Evolutionary conservation across 2,113 vertebrate species (phyloP).

Genomic region (Sardina pilchardus): DNA sequence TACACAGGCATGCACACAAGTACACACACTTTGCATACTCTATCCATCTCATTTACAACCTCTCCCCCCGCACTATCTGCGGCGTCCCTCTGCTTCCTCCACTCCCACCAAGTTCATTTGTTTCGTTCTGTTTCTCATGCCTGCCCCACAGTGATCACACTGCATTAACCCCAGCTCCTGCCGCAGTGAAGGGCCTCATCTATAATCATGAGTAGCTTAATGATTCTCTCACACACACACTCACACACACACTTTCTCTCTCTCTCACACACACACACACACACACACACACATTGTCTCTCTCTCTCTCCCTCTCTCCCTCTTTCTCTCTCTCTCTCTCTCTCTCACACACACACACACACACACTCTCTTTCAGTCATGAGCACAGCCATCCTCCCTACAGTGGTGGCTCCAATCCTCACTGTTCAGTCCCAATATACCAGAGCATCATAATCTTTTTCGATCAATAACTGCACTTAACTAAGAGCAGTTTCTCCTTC

Average conservation of each 20-base stretch:
- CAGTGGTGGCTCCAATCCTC: background rate
- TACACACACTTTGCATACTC: background rate
- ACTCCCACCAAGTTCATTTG: slow-evolving; percentile 36
- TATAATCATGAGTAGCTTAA: slow-evolving; percentile 38
- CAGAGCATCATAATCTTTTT: background rate
- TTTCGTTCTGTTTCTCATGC: slow-evolving; percentile 31
- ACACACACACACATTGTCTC: slow-evolving; percentile 14
- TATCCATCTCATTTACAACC: slow-evolving; percentile 10
- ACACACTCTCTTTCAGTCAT: background rate
- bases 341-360: background rate
- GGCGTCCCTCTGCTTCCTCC: slow-evolving; percentile 20
- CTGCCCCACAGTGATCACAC: slow-evolving; percentile 12
- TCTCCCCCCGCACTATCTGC: slow-evolving; percentile 19
- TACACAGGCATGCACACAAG: background rate
- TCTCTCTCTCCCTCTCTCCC: background rate
- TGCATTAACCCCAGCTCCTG: slow-evolving; percentile 28
- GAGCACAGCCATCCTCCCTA: background rate
- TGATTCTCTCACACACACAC: slow-evolving; percentile 2
- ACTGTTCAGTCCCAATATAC: background rate
- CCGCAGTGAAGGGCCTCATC: slow-evolving; percentile 27
- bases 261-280: background rate
- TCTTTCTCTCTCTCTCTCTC: background rate
- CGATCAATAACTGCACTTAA: background rate
- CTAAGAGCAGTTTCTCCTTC: background rate
- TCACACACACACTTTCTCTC: background rate